Base-by-base conservation (phyloP, 2,113 vertebrate species). In the Montifringilla adamsi region DNA sequence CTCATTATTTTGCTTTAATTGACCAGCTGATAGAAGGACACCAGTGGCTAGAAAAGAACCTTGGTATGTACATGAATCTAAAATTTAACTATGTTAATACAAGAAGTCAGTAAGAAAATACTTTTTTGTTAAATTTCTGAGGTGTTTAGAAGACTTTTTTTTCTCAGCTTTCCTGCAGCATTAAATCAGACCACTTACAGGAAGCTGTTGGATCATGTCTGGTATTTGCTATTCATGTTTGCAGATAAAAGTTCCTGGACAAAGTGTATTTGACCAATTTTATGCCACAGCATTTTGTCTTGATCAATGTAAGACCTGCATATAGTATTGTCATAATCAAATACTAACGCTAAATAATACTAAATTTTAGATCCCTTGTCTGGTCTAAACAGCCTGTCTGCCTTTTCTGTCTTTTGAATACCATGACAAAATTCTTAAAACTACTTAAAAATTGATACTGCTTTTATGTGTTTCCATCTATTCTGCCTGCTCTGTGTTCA, bases 1-100 rank as follows among this genome's bases (percentile, higher is more conserved):
- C 98, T 35, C 99, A 99, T 95, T 99, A 99, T 96, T 99, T 98
- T 93, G 97, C 98, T 66, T 1, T 99, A 96, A 97, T 99, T 97
- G 99, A 99, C 88, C 99, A 99, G 88, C 68, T 99, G 44, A 97
- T 99, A 88, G 99, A 99, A 97, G 99, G 99, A 74, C 99, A 99
- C 94, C 99, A 99, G 81, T 99, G 99, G 99, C 95, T 99, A 44
- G 99, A 99, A 96, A 98, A 90, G 77, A 98, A 99, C 82, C 93
- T 99, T 22, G 99, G 99, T 99, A 97, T 20, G 97, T 97, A 90
- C 13, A 62, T 56, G 35, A 19, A 69, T 88, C 5, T 62, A 62
- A 83, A 79, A 76, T 60, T 27, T 60, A n/a, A 19, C 10, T 33
- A 1, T 66, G 19, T 49, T 84, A 46, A 30, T 60, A 31, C 2